A percentile compares a stretch with the other conserved stretches of the same genome.
Evolutionary conservation across 92 coral and sea anemone genomes (phyloP).

Genomic region (Heteractis magnifica): DNA sequence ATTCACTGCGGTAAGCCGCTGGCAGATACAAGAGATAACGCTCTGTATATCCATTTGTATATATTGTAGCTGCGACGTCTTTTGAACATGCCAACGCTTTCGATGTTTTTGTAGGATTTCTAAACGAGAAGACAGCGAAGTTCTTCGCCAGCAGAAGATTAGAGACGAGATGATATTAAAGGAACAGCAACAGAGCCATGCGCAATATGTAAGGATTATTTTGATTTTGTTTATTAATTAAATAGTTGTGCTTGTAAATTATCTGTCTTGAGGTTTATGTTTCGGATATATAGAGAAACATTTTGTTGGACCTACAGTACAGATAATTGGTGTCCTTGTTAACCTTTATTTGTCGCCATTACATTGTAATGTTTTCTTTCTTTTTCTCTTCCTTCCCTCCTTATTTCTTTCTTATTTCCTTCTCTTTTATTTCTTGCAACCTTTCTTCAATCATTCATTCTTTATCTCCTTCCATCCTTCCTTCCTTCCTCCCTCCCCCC

Average conservation of each 20-base stretch:
- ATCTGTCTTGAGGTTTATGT: no score
- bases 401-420: background rate
- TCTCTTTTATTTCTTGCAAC: background rate
- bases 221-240: background rate
- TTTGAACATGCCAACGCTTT: background rate
- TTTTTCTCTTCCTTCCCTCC: background rate
- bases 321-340: no score
- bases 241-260: background rate
- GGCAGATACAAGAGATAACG: background rate
- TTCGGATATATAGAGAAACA: no score
- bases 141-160: conserved; percentile 65
- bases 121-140: conserved; percentile 58
- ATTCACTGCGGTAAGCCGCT: no score
- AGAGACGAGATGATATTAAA: conserved; percentile 68
- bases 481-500: background rate
- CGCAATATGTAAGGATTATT: conserved; percentile 62
- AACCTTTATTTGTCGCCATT: no score
- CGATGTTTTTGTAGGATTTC: conserved; percentile 6
- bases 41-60: background rate
- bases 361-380: background rate
- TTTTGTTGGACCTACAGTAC: no score
- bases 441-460: background rate
- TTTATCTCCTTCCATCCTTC: background rate
- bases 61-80: background rate
- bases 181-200: conserved; percentile 64